phyloP scores from a whole-genome alignment of 2,797 vertebrate species.

The Sebastiscus albofasciatus region DNA sequence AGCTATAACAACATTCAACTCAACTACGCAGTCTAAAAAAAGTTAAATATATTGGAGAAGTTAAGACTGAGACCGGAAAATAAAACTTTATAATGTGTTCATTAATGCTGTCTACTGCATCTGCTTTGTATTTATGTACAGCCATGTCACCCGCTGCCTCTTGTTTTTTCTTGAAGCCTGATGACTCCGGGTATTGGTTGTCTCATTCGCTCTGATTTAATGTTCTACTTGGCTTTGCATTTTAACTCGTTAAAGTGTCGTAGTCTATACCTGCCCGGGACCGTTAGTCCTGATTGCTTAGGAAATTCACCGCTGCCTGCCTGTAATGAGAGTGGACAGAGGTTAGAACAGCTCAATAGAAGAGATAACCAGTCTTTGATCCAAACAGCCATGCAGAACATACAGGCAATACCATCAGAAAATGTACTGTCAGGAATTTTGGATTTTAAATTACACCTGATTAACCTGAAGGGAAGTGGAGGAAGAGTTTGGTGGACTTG shows the following conservation, averaged over 20 bases:
- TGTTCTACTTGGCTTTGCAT: constrained; percentile 83
- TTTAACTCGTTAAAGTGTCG: constrained; percentile 83
- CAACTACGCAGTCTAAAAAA: not conserved
- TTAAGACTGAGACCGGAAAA: not conserved
- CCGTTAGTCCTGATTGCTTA: constrained; percentile 87
- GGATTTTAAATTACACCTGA: constrained; percentile 91
- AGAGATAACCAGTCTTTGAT: constrained; percentile 93
- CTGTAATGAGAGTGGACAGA: constrained; percentile 94
- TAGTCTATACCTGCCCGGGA: constrained; percentile 82
- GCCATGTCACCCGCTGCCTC: constrained; percentile 19
- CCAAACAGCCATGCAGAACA: constrained; percentile 91
- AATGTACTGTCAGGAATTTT: constrained; percentile 91
- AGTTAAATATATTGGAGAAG: not conserved
- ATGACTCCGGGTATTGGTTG: constrained; percentile 36
- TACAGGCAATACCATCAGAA: constrained; percentile 83
- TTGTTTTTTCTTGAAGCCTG: constrained; percentile 6
- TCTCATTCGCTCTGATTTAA: constrained; percentile 67
- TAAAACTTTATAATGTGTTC: not conserved
- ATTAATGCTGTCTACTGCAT: not conserved
- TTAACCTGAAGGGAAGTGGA: constrained; percentile 84
- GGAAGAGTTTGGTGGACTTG: constrained; percentile 67
- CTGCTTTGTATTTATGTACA: constrained; percentile 17
- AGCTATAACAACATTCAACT: not conserved
- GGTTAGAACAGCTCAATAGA: constrained; percentile 96
- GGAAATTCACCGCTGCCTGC: constrained; percentile 85